Conservation (phyloP, 30 jellyfish, hydroid and myxozoan species). For the Aurelia sp. region DNA sequence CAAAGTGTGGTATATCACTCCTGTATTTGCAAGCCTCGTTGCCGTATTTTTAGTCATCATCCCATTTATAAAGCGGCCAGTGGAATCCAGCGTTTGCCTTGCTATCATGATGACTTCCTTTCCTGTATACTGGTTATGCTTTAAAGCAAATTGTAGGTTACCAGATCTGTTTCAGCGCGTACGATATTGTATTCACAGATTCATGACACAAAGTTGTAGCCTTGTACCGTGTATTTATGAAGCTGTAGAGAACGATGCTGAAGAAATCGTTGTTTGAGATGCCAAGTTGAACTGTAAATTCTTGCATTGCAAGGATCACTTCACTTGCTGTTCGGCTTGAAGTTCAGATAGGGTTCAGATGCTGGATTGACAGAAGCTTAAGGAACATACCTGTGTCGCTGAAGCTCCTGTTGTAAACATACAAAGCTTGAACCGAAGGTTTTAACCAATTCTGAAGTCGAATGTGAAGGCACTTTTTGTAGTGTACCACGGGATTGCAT, state of each 20-base stretch:
- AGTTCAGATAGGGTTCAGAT: too few relatives aligned
- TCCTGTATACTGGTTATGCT: not conserved
- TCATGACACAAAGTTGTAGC: not conserved
- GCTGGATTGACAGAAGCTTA: too few relatives aligned
- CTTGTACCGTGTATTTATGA: constrained; percentile 10
- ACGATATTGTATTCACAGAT: too few relatives aligned
- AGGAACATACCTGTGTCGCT: too few relatives aligned
- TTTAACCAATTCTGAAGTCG: too few relatives aligned
- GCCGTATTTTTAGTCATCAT: not conserved
- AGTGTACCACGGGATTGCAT: too few relatives aligned
- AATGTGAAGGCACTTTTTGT: too few relatives aligned
- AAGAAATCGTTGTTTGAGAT: not conserved
- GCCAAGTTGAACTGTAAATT: too few relatives aligned
- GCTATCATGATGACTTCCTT: not conserved
- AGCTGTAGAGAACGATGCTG: not conserved
- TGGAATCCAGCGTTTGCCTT: not conserved
- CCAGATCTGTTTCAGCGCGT: not conserved
- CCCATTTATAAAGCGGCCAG: constrained; percentile 6
- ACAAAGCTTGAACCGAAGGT: too few relatives aligned
- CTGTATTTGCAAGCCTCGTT: constrained; percentile 16
- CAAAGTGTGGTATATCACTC: constrained; percentile 19
- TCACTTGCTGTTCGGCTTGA: too few relatives aligned
- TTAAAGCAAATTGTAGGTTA: not conserved
- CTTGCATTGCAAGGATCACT: too few relatives aligned
- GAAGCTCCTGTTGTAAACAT: too few relatives aligned